Conservation (phyloP, 2,113 vertebrate species). For the Mustela nigripes region DNA sequence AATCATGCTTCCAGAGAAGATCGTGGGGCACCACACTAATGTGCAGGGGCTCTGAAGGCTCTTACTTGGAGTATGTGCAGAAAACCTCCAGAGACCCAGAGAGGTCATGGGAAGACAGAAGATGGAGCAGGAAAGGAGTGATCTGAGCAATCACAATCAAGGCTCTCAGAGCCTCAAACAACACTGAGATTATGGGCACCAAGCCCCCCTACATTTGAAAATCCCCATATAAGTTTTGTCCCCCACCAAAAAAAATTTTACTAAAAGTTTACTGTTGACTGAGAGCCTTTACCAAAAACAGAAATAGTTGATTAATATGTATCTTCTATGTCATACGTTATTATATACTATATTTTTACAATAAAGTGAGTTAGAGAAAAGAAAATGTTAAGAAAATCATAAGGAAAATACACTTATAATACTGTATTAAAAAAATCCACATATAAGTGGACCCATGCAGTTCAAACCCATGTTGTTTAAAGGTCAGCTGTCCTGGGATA, state of each 20-base stretch:
- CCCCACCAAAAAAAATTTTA: neutral
- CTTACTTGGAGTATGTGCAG: neutral
- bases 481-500: neutral
- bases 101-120: neutral
- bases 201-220: neutral
- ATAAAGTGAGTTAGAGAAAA: neutral
- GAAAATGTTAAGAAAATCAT: neutral
- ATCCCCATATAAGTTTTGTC: neutral
- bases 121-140: neutral
- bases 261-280: neutral
- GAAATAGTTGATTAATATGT: neutral
- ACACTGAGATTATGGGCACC: neutral
- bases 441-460: neutral
- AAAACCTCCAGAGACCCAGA: neutral
- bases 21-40: too few relatives aligned
- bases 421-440: neutral
- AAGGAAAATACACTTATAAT: neutral
- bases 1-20: neutral
- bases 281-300: neutral
- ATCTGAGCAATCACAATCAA: neutral
- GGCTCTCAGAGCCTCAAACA: neutral
- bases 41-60: accelerated
- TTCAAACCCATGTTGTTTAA: neutral
- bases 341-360: neutral
- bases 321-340: neutral